phyloP scores from a whole-genome alignment of 2,797 vertebrate species.

The Zalophus californianus region DNA sequence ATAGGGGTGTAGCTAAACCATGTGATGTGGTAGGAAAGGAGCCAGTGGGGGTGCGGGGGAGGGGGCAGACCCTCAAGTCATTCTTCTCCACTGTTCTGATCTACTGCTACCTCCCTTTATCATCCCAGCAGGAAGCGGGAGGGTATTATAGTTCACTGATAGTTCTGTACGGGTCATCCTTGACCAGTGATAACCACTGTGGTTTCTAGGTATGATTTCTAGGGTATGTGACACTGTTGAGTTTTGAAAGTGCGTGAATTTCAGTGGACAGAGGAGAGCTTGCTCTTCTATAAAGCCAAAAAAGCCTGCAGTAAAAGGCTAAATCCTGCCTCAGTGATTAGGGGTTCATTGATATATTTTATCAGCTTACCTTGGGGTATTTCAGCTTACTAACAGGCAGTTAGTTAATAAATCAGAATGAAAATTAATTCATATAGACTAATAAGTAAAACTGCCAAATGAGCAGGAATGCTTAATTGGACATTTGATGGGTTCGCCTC shows the following conservation, averaged over 20 bases:
- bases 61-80: background rate
- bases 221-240: background rate
- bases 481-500: background rate
- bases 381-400: background rate
- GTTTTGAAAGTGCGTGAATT: background rate
- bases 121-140: background rate
- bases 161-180: background rate
- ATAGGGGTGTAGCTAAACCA: background rate
- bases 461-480: constrained; percentile 8
- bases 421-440: background rate
- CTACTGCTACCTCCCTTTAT: background rate
- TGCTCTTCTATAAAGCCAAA: background rate
- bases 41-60: too few species aligned
- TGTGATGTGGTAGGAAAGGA: background rate
- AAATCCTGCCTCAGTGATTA: background rate
- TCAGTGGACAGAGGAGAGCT: background rate
- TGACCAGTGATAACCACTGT: background rate
- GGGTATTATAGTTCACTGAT: background rate
- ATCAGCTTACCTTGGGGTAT: background rate
- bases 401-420: background rate
- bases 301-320: background rate
- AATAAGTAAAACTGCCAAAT: constrained; percentile 32
- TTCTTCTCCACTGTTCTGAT: background rate
- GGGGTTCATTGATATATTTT: constrained; percentile 8
- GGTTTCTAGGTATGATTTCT: background rate